Evolutionary conservation across 37 sponge, comb jelly and placozoan species (phyloP), one percentile per base, ranked within the genome.

Genomic region (Beroe forskalii): DNA sequence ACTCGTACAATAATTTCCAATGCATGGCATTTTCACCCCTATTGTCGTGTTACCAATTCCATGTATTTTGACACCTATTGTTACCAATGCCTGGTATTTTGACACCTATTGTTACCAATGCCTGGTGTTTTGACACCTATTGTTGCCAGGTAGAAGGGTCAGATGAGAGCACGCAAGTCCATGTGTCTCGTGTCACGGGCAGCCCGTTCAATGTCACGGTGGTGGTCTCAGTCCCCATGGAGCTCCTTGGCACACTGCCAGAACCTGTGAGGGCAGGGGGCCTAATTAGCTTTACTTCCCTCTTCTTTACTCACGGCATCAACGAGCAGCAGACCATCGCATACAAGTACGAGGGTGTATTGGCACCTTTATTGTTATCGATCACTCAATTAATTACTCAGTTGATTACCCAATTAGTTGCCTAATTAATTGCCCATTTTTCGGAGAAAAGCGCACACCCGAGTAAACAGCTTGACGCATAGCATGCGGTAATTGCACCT

Each of bases 261-360:
- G 75, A 6, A 20, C 2, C 36, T 4, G 40, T 72, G 8, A 2
- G 30, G 22, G 1, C 8, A 8, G 75, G 37, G 3, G 97, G 95
- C 0, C 39, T 89, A 30, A 93, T 97, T 37, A 67, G 32, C 1
- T 91, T 95, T 23, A 83, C 62, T 66, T 92, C 63, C 32, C 91
- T 97, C 32, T 92, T 95, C 61, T 94, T 97, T 89, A 95, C 91
- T 30, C 94, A 94, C 43, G 97, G 97, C 31, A 92, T 97, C 92
- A 97, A 97, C 62, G 97, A 97, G 63, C 94, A 94, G 67, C 97
- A 97, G 91, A 83, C 94, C 41, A 41, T 97, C 28, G 95, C 97
- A 25, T 95, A 97, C 91, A 92, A 38, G 75, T 72, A 36, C 31
- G n/a, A n/a, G n/a, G n/a, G n/a, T 9, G n/a, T n/a, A n/a, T n/a